These are phyloP conservation scores for Conchocele bisecta DNA, from an alignment of 2,888 invertebrate species.

Conservation along the genomic window DNA sequence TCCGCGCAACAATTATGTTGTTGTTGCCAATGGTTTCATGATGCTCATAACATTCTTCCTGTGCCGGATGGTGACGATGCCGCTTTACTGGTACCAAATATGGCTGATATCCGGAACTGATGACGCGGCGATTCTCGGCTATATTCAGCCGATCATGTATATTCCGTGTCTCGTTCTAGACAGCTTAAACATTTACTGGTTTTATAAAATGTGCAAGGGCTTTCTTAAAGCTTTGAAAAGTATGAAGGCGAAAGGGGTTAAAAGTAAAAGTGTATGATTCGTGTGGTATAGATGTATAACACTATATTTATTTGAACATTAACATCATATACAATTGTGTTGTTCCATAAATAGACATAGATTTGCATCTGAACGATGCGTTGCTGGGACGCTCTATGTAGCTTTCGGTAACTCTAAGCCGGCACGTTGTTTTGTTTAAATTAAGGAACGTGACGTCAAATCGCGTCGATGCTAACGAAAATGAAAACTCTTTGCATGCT, in stretches of 20 bases:
- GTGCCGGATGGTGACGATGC: constrained; percentile 78
- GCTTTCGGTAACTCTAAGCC: no score
- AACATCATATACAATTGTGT: no score
- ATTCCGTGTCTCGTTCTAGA: constrained; percentile 78
- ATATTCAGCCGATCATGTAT: constrained; percentile 79
- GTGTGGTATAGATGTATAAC: no score
- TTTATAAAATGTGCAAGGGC: constrained; percentile 77
- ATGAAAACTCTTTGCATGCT: no score
- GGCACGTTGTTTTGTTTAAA: no score
- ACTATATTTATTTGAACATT: no score
- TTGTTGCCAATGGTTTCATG: constrained; percentile 78
- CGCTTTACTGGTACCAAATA: constrained; percentile 80
- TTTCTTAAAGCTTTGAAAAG: constrained; percentile 67
- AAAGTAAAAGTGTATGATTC: no score
- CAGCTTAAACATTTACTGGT: constrained; percentile 80
- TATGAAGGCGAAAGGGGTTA: background rate
- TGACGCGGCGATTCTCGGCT: constrained; percentile 72
- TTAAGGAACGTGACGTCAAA: no score
- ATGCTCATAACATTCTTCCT: constrained; percentile 81
- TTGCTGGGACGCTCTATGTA: no score
- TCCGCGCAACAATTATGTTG: constrained; percentile 68
- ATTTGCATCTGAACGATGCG: no score
- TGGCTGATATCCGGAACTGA: constrained; percentile 77
- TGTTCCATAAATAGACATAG: no score
- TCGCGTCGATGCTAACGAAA: no score